These are phyloP conservation scores for Pseudococcus jackbeardsleyi DNA, from an alignment of 2,888 invertebrate species.

Conservation along the genomic window DNA sequence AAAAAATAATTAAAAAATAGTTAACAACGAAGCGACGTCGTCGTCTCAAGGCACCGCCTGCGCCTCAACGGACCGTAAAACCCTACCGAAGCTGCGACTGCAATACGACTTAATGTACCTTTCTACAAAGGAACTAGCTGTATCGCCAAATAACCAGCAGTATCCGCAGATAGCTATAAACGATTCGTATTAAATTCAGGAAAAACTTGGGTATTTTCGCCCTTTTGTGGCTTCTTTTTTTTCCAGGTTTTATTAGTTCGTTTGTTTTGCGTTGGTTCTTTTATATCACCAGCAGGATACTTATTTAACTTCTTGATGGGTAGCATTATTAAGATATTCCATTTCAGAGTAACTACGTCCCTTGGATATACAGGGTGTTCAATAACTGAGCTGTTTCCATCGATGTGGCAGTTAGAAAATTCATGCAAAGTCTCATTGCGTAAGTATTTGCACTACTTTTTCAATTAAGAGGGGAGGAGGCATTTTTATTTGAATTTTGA, in stretches of 20 bases:
- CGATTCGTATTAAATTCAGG: background rate
- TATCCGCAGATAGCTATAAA: background rate
- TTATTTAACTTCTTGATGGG: background rate
- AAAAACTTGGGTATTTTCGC: background rate
- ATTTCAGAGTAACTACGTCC: no score
- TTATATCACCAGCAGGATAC: background rate
- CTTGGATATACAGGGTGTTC: background rate
- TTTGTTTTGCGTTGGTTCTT: background rate
- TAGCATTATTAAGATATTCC: no score
- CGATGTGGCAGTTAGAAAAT: no score
- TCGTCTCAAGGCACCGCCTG: background rate
- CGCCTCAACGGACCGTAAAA: background rate
- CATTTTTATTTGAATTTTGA: no score
- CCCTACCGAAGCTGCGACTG: background rate
- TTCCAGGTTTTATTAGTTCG: background rate
- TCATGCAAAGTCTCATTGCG: no score
- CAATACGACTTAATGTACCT: background rate
- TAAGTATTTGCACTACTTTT: no score
- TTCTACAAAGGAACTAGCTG: background rate
- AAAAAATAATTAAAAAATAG: slow-evolving; percentile 38
- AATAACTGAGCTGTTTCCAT: no score
- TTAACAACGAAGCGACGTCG: background rate
- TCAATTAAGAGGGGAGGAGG: no score
- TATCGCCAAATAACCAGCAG: background rate
- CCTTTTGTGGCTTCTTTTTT: background rate